A percentile compares a stretch with the other conserved stretches of the same genome.
Conservation (phyloP, 2,888 invertebrate species). For the Octodonta nipae region DNA sequence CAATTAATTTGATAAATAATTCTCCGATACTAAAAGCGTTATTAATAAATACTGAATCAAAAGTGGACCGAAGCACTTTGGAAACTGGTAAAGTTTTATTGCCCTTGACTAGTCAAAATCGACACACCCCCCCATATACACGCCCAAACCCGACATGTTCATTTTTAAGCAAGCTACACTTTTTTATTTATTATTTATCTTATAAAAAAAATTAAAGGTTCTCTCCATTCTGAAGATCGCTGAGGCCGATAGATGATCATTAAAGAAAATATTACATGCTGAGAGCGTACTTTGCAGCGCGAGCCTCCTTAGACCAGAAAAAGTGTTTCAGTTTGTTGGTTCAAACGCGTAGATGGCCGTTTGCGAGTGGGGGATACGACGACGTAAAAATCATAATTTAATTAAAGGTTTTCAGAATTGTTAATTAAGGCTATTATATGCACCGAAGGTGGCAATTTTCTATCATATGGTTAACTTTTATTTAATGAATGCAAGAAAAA, state of each 20-base stretch:
- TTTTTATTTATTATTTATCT: conserved; percentile 31
- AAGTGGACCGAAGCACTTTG: conserved; percentile 12
- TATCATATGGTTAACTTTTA: too few species aligned
- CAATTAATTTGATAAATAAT: too few species aligned
- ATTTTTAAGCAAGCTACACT: conserved; percentile 20
- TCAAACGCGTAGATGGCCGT: too few species aligned
- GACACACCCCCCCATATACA: conserved; percentile 25
- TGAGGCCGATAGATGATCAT: conserved; percentile 32
- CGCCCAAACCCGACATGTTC: conserved; percentile 22
- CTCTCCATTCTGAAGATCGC: conserved; percentile 31
- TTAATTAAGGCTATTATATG: too few species aligned
- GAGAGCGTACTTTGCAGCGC: conserved; percentile 30
- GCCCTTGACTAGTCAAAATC: conserved; percentile 22
- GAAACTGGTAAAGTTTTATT: conserved; percentile 13
- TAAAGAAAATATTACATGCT: conserved; percentile 36
- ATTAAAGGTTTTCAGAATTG: too few species aligned
- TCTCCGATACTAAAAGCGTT: background rate
- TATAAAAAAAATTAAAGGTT: conserved; percentile 27
- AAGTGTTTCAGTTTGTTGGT: conserved; percentile 22
- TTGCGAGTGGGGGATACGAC: too few species aligned
- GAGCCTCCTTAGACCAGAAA: conserved; percentile 13
- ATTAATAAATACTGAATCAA: background rate
- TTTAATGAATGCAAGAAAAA: too few species aligned
- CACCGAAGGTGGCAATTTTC: too few species aligned
- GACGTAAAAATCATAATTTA: too few species aligned